These are phyloP conservation scores for Malthinus flaveolus DNA, from an alignment of 2,888 invertebrate genomes.

Conservation along the genomic window DNA sequence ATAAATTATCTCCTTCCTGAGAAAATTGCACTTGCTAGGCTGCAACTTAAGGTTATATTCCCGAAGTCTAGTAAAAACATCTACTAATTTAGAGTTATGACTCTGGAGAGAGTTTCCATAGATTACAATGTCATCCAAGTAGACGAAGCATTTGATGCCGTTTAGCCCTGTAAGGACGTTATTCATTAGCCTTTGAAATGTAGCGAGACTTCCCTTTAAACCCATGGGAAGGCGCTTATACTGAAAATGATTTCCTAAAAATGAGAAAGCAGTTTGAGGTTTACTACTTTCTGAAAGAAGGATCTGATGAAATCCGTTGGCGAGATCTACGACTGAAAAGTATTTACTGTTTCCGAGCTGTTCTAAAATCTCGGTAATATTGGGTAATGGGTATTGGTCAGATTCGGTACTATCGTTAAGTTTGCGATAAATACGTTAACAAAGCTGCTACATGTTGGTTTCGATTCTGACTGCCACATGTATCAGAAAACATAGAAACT, in stretches of 20 bases:
- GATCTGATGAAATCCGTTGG: conserved; percentile 22
- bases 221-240: conserved; percentile 39
- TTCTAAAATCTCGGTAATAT: conserved; percentile 39
- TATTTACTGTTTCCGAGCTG: conserved; percentile 34
- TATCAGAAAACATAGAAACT: conserved; percentile 12
- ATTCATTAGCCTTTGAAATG: conserved; percentile 43
- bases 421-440: conserved; percentile 19
- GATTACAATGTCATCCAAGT: conserved; percentile 46
- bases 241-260: conserved; percentile 34
- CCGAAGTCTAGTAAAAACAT: conserved; percentile 14
- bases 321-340: conserved; percentile 30
- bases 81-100: conserved; percentile 32
- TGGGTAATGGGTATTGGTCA: conserved; percentile 38
- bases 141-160: conserved; percentile 40
- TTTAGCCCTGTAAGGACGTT: conserved; percentile 36
- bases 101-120: conserved; percentile 33
- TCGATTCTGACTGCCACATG: conserved; percentile 25
- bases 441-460: conserved; percentile 26
- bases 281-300: conserved; percentile 19
- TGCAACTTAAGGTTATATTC: conserved; percentile 30
- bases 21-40: conserved; percentile 34
- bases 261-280: conserved; percentile 36
- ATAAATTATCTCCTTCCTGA: conserved; percentile 15
- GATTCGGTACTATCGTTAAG: conserved; percentile 40
- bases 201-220: conserved; percentile 38